phyloP scores from a whole-genome alignment of 2,797 vertebrate genomes.

The Rhadinocentrus ornatus region DNA sequence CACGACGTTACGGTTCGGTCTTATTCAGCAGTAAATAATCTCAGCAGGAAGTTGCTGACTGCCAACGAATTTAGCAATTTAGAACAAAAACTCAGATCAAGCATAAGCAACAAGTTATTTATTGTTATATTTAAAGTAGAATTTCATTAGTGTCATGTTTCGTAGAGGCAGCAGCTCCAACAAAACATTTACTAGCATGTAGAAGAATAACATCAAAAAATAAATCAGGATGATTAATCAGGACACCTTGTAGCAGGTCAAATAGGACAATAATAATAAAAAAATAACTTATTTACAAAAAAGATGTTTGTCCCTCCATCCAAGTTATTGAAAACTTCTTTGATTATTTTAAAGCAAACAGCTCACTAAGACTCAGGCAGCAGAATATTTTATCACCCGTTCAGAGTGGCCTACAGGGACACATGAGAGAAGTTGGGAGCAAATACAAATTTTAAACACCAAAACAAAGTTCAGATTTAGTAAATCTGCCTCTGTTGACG shows the following conservation, averaged over 20 bases:
- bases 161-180: neutral
- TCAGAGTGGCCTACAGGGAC: neutral
- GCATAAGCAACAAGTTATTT: too few species aligned
- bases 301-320: neutral
- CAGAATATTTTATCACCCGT: neutral
- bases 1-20: neutral
- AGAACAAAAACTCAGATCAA: too few species aligned
- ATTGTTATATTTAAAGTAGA: neutral
- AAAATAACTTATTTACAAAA: neutral
- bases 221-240: neutral
- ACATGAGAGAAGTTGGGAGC: neutral
- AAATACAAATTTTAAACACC: neutral
- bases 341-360: slow-evolving; percentile 1
- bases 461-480: too few species aligned
- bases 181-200: neutral
- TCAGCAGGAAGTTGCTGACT: neutral
- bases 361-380: neutral
- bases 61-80: neutral
- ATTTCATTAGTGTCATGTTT: neutral
- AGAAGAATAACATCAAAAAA: neutral
- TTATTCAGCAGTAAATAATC: neutral
- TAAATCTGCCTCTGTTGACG: neutral
- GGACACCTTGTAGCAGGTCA: neutral
- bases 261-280: neutral
- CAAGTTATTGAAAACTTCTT: neutral